Evolutionary conservation across 1,140 invertebrate species (phyloP).

Genomic region (Heliconius melpomene): DNA sequence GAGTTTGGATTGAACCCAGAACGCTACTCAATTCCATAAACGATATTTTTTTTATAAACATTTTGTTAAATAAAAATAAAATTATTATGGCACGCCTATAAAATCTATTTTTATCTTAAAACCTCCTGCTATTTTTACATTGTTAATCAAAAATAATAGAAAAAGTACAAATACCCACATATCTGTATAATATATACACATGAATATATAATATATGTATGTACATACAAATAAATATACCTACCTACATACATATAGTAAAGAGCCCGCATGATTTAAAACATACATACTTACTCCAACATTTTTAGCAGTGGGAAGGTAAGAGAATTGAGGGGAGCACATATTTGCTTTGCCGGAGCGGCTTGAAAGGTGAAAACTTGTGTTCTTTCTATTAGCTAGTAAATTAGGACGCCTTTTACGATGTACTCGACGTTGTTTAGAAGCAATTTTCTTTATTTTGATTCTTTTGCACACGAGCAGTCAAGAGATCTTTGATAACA

Average conservation of each 20-base stretch:
- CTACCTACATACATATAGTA: background rate
- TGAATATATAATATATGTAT: no score
- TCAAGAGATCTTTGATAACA: conserved; percentile 19
- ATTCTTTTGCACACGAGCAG: conserved; percentile 25
- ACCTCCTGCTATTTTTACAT: no score
- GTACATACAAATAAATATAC: background rate
- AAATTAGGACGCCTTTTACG: conserved; percentile 41
- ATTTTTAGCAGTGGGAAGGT: conserved; percentile 37
- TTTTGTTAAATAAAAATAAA: no score
- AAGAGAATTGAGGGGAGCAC: conserved; percentile 34
- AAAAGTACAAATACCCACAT: background rate
- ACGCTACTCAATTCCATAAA: no score
- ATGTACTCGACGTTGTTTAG: conserved; percentile 33
- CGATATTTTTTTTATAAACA: no score
- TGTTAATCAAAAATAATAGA: no score
- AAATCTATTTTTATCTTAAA: no score
- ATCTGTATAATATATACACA: background rate
- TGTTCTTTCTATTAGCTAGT: conserved; percentile 44
- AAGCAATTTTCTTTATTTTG: conserved; percentile 38
- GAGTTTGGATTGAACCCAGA: no score
- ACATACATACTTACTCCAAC: conserved; percentile 23
- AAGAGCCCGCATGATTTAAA: conserved; percentile 25
- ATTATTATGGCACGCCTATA: no score
- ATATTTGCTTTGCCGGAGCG: conserved; percentile 43
- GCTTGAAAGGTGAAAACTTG: conserved; percentile 39